Conservation (phyloP, 2,888 invertebrate species). For the Cantharis rufa region DNA sequence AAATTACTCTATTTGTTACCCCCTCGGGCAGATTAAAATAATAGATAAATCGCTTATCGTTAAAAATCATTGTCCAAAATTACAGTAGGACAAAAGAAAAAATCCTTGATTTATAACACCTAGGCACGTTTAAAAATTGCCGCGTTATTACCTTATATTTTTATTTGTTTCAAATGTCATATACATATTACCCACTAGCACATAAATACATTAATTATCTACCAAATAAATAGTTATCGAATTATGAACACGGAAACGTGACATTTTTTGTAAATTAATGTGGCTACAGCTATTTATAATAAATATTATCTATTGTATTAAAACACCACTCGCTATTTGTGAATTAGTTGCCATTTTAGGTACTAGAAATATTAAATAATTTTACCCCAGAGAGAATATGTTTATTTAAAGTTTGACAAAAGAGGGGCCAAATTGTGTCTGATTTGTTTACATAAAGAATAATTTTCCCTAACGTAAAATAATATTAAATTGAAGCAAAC, state of each 20-base stretch:
- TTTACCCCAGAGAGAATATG: conserved; percentile 18
- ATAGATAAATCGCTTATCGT: conserved; percentile 15
- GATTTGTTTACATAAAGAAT: conserved; percentile 23
- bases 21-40: conserved; percentile 10
- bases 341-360: conserved; percentile 7
- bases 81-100: conserved; percentile 5
- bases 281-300: not conserved
- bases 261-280: not conserved
- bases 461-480: conserved; percentile 7
- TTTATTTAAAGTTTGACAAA: conserved; percentile 5
- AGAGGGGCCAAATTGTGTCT: conserved; percentile 4
- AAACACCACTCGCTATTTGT: not conserved
- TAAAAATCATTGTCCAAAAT: conserved; percentile 14
- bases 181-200: conserved; percentile 3
- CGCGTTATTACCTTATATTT: conserved; percentile 12
- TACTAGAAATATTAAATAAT: conserved; percentile 7
- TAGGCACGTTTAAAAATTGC: conserved; percentile 16
- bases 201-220: conserved; percentile 22
- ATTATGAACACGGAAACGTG: not conserved
- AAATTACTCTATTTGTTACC: conserved; percentile 18
- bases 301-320: not conserved
- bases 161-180: conserved; percentile 14
- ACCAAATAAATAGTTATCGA: conserved; percentile 12
- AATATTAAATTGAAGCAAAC: conserved; percentile 22
- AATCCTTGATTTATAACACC: conserved; percentile 29